Evolutionary conservation across 2,797 vertebrate genomes (phyloP).

Genomic region (Sebastes iracundus): DNA sequence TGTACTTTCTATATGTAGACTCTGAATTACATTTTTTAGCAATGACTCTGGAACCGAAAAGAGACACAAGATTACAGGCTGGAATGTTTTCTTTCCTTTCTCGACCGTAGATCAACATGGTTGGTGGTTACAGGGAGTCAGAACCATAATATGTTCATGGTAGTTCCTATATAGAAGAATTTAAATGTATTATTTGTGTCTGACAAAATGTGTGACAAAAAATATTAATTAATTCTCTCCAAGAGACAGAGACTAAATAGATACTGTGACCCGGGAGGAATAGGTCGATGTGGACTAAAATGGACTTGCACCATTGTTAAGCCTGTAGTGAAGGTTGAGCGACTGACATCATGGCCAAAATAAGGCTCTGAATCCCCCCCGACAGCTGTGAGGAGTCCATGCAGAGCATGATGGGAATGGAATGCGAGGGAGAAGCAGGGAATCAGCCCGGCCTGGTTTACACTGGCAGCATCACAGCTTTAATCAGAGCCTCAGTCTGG

Average conservation of each 20-base stretch:
- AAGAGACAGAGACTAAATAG: background rate
- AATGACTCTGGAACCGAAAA: background rate
- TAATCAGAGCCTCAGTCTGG: constrained; percentile 1
- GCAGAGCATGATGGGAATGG: constrained; percentile 62
- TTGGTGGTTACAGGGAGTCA: background rate
- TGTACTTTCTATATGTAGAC: constrained; percentile 58
- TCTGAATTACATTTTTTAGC: background rate
- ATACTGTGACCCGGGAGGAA: constrained; percentile 16
- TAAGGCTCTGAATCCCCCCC: constrained; percentile 55
- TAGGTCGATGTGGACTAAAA: constrained; percentile 53
- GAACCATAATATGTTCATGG: background rate
- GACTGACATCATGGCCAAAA: constrained; percentile 76
- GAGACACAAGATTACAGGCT: background rate
- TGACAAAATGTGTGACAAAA: background rate
- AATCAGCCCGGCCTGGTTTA: constrained; percentile 51
- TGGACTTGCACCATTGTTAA: constrained; percentile 66
- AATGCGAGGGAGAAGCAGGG: constrained; percentile 49
- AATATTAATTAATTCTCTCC: background rate
- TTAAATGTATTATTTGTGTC: background rate
- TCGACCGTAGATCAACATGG: background rate
- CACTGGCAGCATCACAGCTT: constrained; percentile 34
- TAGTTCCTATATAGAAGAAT: background rate
- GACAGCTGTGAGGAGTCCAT: constrained; percentile 71
- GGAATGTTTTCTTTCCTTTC: background rate
- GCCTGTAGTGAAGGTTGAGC: constrained; percentile 55